Percentiles rank a stretch among this genome's conserved stretches.
Evolutionary conservation across 2,888 invertebrate species (phyloP).

Genomic region (Leucoma salicis): DNA sequence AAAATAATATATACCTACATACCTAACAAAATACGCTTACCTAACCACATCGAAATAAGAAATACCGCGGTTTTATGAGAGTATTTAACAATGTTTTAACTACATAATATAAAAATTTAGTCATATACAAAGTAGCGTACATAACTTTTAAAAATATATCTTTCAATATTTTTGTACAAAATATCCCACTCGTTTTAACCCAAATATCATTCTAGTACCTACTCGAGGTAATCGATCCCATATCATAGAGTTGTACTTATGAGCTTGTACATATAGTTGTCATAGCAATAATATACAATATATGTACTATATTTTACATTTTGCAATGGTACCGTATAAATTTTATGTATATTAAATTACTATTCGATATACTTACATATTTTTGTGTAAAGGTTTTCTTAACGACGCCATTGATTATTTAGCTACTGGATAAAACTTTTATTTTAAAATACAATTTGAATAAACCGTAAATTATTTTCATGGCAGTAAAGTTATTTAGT

Average conservation of each 20-base stretch:
- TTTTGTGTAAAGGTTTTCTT: constrained; percentile 63
- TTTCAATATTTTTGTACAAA: constrained; percentile 72
- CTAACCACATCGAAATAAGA: neutral
- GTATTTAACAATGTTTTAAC: constrained; percentile 16
- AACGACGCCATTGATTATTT: constrained; percentile 39
- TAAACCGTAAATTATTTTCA: neutral
- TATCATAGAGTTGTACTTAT: constrained; percentile 72
- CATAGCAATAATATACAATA: constrained; percentile 22
- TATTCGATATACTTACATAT: constrained; percentile 46
- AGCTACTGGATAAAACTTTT: constrained; percentile 23
- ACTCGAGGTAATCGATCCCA: constrained; percentile 56
- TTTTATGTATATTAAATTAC: constrained; percentile 34
- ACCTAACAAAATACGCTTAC: neutral
- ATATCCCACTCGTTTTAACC: constrained; percentile 48
- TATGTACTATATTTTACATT: constrained; percentile 49
- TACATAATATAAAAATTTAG: constrained; percentile 26
- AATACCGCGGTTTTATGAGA: constrained; percentile 21
- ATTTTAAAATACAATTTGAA: neutral
- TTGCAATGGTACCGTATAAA: constrained; percentile 44
- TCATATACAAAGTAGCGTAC: constrained; percentile 25
- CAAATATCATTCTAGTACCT: constrained; percentile 64
- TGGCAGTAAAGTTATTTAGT: neutral
- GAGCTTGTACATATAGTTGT: constrained; percentile 60
- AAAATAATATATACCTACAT: too few relatives aligned
- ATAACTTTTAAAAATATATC: constrained; percentile 50